Evolutionary conservation across 2,888 invertebrate genomes (phyloP).

Genomic region (Phasia obesa): DNA sequence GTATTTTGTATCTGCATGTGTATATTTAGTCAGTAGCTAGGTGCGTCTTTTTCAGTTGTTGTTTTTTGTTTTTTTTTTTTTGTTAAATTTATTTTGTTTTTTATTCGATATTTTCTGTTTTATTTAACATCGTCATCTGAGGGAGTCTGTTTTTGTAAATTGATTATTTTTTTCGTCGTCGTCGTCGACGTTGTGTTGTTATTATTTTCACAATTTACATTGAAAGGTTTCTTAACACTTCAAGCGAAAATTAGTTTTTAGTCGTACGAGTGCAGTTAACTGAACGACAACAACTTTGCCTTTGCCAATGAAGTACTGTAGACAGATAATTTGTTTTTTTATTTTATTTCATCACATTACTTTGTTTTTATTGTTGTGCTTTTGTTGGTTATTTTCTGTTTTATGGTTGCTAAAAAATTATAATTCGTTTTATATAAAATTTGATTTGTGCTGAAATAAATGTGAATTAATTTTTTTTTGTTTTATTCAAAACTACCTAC

Average conservation of each 20-base stretch:
- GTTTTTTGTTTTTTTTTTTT: constrained; percentile 16
- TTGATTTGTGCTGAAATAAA: too few relatives aligned
- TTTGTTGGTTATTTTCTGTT: neutral
- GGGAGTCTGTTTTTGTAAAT: constrained; percentile 53
- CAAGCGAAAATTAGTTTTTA: constrained; percentile 52
- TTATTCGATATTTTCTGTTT: constrained; percentile 53
- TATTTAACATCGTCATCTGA: constrained; percentile 39
- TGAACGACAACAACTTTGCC: constrained; percentile 33
- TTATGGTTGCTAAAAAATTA: neutral
- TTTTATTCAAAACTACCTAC: too few relatives aligned
- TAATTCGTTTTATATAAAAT: neutral
- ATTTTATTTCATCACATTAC: neutral
- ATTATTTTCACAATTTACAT: constrained; percentile 34
- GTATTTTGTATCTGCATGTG: neutral
- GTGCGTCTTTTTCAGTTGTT: constrained; percentile 62
- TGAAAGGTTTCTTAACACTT: constrained; percentile 60
- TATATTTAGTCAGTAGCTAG: constrained; percentile 49
- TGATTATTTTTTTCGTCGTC: constrained; percentile 7
- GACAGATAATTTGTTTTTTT: neutral
- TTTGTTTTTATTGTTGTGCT: neutral
- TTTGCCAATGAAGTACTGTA: neutral
- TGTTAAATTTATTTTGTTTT: constrained; percentile 53
- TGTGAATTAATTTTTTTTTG: too few relatives aligned
- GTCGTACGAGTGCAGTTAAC: constrained; percentile 54
- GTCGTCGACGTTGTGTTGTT: neutral